These are phyloP conservation scores for Microchrysa polita DNA, from an alignment of 2,888 invertebrate species.

Conservation along the genomic window DNA sequence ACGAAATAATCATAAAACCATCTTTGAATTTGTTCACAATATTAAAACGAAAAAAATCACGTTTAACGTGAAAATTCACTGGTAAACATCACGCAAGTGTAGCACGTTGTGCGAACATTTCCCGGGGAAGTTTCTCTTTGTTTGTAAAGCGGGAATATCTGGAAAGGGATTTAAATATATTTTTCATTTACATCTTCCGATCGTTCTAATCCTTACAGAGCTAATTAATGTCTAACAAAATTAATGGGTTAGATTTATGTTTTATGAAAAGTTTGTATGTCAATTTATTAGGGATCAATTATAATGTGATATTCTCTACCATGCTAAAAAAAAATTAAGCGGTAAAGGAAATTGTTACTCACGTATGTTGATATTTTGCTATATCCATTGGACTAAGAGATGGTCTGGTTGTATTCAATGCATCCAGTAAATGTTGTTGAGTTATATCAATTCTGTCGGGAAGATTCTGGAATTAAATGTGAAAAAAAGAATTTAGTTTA, in stretches of 20 bases:
- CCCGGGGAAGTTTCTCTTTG: constrained; percentile 67
- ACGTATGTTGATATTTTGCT: constrained; percentile 80
- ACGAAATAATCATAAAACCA: background rate
- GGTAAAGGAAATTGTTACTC: too few relatives aligned
- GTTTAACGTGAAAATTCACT: constrained; percentile 5
- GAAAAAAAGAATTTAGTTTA: background rate
- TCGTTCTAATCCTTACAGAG: too few relatives aligned
- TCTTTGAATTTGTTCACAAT: constrained; percentile 1
- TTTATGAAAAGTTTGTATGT: too few relatives aligned
- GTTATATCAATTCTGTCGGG: constrained; percentile 64
- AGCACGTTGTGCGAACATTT: constrained; percentile 67
- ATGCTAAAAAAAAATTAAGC: too few relatives aligned
- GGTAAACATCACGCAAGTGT: constrained; percentile 67
- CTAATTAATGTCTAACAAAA: too few relatives aligned
- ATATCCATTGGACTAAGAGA: constrained; percentile 78
- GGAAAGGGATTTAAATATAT: too few relatives aligned
- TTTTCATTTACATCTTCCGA: too few relatives aligned
- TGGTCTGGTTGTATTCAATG: constrained; percentile 77
- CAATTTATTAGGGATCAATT: too few relatives aligned
- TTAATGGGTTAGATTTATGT: too few relatives aligned
- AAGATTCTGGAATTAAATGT: constrained; percentile 58
- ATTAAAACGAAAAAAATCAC: background rate
- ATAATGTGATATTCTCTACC: too few relatives aligned
- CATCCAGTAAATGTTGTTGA: constrained; percentile 72
- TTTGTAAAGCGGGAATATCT: constrained; percentile 73